Evolutionary conservation across 2,888 invertebrate species (phyloP).

Genomic region (Rhingia campestris): DNA sequence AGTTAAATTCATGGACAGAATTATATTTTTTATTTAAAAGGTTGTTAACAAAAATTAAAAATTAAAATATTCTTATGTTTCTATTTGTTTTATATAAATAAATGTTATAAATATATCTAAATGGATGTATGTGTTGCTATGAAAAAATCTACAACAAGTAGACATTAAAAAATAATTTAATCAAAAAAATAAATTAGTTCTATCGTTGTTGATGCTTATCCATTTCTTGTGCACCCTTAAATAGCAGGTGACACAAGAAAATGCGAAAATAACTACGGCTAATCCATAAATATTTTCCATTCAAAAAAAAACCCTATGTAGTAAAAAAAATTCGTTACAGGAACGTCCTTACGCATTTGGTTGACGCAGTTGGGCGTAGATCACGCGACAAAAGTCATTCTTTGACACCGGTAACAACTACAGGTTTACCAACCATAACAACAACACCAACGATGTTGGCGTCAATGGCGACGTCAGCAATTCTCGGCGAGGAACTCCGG

Average conservation of each 20-base stretch:
- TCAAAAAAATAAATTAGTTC: too few species aligned
- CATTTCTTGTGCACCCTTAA: slow-evolving; percentile 18
- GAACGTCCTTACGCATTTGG: slow-evolving; percentile 52
- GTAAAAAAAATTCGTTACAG: slow-evolving; percentile 50
- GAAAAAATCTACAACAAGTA: not conserved
- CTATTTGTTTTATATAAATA: too few species aligned
- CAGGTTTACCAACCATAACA: slow-evolving; percentile 19
- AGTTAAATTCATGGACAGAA: too few species aligned
- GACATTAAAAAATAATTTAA: not conserved
- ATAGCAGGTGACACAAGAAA: slow-evolving; percentile 33
- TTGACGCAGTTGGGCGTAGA: slow-evolving; percentile 52
- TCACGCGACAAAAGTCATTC: slow-evolving; percentile 55
- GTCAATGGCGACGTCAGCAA: slow-evolving; percentile 44
- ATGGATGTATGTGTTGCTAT: not conserved
- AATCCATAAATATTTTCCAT: slow-evolving; percentile 1
- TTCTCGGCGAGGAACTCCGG: slow-evolving; percentile 53
- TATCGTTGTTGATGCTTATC: not conserved
- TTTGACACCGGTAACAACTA: slow-evolving; percentile 19
- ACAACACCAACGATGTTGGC: slow-evolving; percentile 41
- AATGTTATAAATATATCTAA: too few species aligned
- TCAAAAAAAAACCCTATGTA: slow-evolving; percentile 3
- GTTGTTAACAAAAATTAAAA: too few species aligned
- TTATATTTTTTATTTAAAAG: too few species aligned
- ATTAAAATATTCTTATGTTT: too few species aligned
- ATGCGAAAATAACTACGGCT: not conserved